These are phyloP conservation scores for Gryllus longicercus DNA, from an alignment of 2,888 invertebrate species.

Conservation along the genomic window DNA sequence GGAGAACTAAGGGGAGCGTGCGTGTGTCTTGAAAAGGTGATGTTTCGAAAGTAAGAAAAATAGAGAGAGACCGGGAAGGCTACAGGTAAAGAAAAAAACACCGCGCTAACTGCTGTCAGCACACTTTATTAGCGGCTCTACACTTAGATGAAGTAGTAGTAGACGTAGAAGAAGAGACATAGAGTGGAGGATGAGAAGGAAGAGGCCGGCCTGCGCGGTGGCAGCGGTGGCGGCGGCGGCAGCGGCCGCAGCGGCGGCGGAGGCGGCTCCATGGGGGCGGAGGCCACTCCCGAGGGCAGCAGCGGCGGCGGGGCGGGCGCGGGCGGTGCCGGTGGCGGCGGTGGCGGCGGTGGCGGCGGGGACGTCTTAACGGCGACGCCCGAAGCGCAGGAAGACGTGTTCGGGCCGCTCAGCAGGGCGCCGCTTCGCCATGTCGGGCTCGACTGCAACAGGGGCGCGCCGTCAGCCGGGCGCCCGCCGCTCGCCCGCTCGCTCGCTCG, in stretches of 20 bases:
- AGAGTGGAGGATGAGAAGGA: too few relatives aligned
- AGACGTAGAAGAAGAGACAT: too few relatives aligned
- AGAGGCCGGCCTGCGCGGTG: background rate
- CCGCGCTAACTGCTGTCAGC: slow-evolving; percentile 17
- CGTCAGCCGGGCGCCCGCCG: too few relatives aligned
- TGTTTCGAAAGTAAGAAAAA: background rate
- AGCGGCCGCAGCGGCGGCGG: background rate
- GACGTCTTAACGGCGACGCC: too few relatives aligned
- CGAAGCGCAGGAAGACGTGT: too few relatives aligned
- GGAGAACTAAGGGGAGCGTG: background rate
- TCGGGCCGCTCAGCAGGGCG: too few relatives aligned
- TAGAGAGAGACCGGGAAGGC: background rate
- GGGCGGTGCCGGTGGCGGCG: background rate
- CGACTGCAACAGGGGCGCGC: too few relatives aligned
- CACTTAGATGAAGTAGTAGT: background rate
- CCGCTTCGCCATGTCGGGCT: too few relatives aligned
- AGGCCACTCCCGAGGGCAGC: background rate
- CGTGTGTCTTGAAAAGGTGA: background rate
- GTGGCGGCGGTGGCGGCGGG: background rate
- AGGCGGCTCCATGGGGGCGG: background rate
- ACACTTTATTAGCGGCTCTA: slow-evolving; percentile 8
- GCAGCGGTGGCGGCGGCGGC: background rate
- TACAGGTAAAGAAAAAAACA: background rate
- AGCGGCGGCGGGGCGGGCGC: background rate
- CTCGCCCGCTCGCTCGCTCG: too few relatives aligned